Evolutionary conservation across 2,797 vertebrate species (phyloP), one percentile per base, ranked within the genome.

Genomic region (Balearica regulorum): DNA sequence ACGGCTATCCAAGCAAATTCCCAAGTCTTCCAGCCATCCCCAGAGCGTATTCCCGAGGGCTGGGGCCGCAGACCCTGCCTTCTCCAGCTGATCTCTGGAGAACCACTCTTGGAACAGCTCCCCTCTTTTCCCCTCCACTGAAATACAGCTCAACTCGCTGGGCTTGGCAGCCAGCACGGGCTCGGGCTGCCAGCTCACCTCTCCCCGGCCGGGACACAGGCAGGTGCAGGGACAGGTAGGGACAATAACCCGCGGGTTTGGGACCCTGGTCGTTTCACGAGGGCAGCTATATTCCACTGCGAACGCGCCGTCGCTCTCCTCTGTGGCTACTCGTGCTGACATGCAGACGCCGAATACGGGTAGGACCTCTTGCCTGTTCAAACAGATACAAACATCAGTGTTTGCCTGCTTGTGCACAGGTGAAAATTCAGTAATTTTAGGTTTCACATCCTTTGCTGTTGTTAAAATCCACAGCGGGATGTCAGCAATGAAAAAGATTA

Each of bases 231-330:
- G 58, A 26, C 73, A 8, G 29, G 41, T 3, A 12, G 7, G 21
- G 51, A 71, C 33, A 49, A 60, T 24, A 7, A 4, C 65, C 57
- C 2, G 0, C 0, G 9, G 64, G 58, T 5, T 35, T 0, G 1
- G 39, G 85, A 19, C 69, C 73, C 66, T 11, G 41, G 6, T 0
- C 20, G 49, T 46, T 69, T n/a, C 37, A 54, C 46, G 5, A 31
- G 69, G 17, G 22, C 44, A 66, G 57, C 43, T 39, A 9, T 8
- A 33, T 66, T 48, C 68, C 9, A 2, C 73, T 11, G 68, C 1
- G 1, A 39, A 18, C 26, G 17, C 21, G 28, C 21, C 4, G 16
- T 4, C 6, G 3, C 43, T 11, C 64, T 29, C 46, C 28, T 13
- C 54, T 8, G 48, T 2, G 10, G 54, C 68, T 55, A 2, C 73